These are phyloP conservation scores for Peromyscus californicus DNA, from an alignment of 2,113 vertebrate species.

Conservation along the genomic window DNA sequence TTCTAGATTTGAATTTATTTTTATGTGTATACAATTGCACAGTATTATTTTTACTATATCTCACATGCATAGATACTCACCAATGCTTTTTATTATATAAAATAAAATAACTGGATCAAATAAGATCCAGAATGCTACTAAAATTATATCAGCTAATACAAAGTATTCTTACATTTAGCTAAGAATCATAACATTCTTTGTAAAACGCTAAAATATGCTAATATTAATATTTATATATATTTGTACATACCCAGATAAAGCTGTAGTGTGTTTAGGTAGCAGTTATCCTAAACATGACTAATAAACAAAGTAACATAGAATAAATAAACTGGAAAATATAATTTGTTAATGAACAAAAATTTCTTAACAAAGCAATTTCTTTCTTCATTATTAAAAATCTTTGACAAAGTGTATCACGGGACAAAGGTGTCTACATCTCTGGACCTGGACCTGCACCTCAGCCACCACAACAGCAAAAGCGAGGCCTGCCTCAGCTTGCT, in stretches of 20 bases:
- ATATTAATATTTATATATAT: too few species aligned
- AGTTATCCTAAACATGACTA: neutral
- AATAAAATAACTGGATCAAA: too few species aligned
- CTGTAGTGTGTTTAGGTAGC: neutral
- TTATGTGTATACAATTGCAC: neutral
- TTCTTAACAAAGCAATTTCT: neutral
- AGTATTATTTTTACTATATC: neutral
- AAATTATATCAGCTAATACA: neutral
- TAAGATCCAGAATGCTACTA: neutral
- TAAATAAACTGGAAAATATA: neutral
- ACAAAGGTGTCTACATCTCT: fast-evolving
- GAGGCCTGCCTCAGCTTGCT: neutral
- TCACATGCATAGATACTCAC: neutral
- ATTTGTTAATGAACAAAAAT: too few species aligned
- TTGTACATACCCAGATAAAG: neutral
- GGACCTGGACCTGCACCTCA: neutral
- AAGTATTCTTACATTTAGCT: neutral
- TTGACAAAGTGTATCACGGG: too few species aligned
- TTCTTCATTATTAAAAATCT: neutral
- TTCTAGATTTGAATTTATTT: neutral
- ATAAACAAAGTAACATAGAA: neutral
- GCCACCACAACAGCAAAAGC: neutral
- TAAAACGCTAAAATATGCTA: too few species aligned
- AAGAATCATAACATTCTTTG: neutral
- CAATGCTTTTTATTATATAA: neutral